phyloP scores from a whole-genome alignment of 2,888 invertebrate species.

The Tridacna gigas region DNA sequence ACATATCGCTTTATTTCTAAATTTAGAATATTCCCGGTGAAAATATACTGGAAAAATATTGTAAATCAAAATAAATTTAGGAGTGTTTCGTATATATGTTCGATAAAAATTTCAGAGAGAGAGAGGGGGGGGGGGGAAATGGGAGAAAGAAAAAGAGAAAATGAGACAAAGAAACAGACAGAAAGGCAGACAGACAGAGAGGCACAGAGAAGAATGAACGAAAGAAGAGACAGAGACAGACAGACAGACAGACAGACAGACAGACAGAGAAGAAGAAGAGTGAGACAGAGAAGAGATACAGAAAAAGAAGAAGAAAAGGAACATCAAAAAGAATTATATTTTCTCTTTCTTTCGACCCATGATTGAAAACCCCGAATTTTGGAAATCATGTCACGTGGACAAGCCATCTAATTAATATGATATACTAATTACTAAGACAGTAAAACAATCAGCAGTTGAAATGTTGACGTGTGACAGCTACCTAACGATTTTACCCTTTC shows the following conservation, averaged over 20 bases:
- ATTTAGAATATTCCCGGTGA: no score
- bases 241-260: not conserved
- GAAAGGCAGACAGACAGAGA: no score
- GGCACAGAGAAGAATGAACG: not conserved
- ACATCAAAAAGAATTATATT: not conserved
- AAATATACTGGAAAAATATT: not conserved
- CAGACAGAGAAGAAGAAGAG: not conserved
- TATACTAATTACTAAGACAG: no score
- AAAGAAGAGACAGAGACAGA: not conserved
- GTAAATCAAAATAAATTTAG: not conserved
- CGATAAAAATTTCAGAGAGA: not conserved
- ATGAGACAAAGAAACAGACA: not conserved
- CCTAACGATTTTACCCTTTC: no score
- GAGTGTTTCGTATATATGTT: not conserved
- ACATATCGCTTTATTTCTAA: no score
- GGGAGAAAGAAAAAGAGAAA: not conserved
- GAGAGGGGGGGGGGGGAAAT: not conserved
- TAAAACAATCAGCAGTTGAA: no score
- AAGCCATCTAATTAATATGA: no score
- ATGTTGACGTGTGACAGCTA: no score
- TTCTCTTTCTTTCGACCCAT: no score
- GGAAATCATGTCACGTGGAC: no score
- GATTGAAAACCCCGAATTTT: no score
- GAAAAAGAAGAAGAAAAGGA: not conserved
- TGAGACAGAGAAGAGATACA: no score